Percentiles rank a stretch among this genome's conserved stretches.
phyloP scores from a whole-genome alignment of 2,888 invertebrate species.

The Rhagonycha lutea region DNA sequence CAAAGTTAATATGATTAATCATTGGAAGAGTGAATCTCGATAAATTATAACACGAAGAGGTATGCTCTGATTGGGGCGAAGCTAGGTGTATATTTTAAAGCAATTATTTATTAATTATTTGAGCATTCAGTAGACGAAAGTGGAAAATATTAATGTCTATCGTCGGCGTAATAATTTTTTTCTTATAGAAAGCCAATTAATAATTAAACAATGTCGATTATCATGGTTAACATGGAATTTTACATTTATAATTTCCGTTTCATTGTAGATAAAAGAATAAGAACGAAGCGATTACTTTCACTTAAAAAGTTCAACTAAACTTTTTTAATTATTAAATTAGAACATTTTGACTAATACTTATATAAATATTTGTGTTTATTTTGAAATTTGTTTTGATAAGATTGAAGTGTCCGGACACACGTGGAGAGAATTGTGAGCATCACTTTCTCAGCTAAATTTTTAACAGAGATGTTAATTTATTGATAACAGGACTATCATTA shows the following conservation, averaged over 20 bases:
- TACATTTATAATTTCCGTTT: slow-evolving; percentile 1
- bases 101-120: background rate
- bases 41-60: background rate
- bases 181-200: background rate
- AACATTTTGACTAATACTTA: background rate
- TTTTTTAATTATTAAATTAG: background rate
- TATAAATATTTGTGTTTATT: background rate
- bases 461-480: background rate
- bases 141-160: background rate
- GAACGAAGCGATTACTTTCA: background rate
- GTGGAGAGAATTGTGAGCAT: background rate
- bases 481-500: background rate
- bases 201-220: background rate
- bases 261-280: background rate
- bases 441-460: background rate
- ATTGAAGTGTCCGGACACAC: background rate
- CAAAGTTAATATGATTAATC: background rate
- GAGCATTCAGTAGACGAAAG: background rate
- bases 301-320: background rate
- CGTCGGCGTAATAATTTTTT: background rate
- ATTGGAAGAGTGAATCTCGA: background rate
- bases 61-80: background rate
- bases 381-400: background rate
- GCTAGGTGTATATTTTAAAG: background rate
- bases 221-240: background rate